Evolutionary conservation across 92 coral and sea anemone species (phyloP).

Genomic region (Diadumene lineata): DNA sequence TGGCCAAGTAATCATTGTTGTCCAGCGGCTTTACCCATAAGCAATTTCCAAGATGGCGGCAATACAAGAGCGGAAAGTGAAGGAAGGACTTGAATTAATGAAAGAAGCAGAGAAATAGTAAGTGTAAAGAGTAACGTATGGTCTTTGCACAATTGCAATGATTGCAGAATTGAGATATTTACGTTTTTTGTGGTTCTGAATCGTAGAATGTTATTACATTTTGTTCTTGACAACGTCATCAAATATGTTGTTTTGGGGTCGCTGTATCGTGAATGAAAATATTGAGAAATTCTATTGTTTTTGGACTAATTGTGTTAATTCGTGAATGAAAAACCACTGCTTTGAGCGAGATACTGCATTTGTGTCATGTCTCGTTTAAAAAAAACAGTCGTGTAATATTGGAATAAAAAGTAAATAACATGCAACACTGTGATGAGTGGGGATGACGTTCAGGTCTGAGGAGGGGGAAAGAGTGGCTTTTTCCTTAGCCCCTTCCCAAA

Average conservation of each 20-base stretch:
- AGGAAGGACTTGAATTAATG: slow-evolving; percentile 82
- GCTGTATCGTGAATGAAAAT: not conserved
- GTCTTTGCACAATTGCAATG: not conserved
- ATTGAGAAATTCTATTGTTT: not conserved
- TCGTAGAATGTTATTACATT: not conserved
- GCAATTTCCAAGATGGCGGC: slow-evolving; percentile 88
- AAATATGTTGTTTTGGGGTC: not conserved
- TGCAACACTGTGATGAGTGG: too few species aligned
- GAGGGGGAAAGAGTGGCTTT: too few species aligned
- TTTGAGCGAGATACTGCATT: too few species aligned
- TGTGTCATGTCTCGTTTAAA: too few species aligned
- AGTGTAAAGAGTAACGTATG: slow-evolving; percentile 16
- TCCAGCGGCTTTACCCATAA: slow-evolving; percentile 43
- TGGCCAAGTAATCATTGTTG: not conserved
- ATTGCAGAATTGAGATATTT: not conserved
- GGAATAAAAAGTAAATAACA: too few species aligned
- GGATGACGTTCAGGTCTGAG: too few species aligned
- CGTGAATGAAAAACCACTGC: not conserved
- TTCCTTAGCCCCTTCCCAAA: too few species aligned
- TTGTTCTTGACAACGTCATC: slow-evolving; percentile 5
- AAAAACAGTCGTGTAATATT: too few species aligned
- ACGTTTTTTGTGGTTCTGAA: not conserved
- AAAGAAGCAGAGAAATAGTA: slow-evolving; percentile 95
- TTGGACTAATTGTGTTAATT: not conserved
- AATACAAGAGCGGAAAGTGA: slow-evolving; percentile 75